Conservation (phyloP, 2,888 invertebrate species). For the Hofmannophila pseudospretella region DNA sequence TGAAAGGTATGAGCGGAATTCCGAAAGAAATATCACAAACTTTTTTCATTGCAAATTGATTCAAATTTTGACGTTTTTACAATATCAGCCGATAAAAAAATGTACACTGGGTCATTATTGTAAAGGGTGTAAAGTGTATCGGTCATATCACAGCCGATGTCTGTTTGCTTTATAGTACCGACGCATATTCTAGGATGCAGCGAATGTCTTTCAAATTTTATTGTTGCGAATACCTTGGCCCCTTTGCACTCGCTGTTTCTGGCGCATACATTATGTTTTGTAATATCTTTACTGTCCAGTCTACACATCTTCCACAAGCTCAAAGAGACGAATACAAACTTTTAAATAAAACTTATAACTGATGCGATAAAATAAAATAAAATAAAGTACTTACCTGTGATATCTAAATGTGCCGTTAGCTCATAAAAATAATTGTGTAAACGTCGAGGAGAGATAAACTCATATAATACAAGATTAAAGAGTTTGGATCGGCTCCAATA, state of each 20-base stretch:
- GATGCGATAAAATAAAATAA: not conserved
- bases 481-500: conserved; percentile 27
- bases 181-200: not conserved
- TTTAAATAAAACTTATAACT: not conserved
- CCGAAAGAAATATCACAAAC: too few relatives aligned
- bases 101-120: too few relatives aligned
- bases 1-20: too few relatives aligned
- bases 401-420: conserved; percentile 11
- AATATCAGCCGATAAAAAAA: too few relatives aligned
- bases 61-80: too few relatives aligned
- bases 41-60: too few relatives aligned
- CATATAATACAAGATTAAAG: conserved; percentile 22
- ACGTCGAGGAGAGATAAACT: conserved; percentile 7
- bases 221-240: conserved; percentile 10
- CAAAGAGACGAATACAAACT: not conserved
- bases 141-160: too few relatives aligned
- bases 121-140: too few relatives aligned
- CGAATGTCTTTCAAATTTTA: conserved; percentile 4
- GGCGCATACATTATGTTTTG: conserved; percentile 6
- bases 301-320: not conserved
- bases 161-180: conserved; percentile 11
- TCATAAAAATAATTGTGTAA: conserved; percentile 6
- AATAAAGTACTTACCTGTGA: conserved; percentile 1
- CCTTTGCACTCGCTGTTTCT: conserved; percentile 4
- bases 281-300: conserved; percentile 1